Base-by-base conservation (phyloP, 1,140 invertebrate species). In the Venustaconcha ellipsiformis region DNA sequence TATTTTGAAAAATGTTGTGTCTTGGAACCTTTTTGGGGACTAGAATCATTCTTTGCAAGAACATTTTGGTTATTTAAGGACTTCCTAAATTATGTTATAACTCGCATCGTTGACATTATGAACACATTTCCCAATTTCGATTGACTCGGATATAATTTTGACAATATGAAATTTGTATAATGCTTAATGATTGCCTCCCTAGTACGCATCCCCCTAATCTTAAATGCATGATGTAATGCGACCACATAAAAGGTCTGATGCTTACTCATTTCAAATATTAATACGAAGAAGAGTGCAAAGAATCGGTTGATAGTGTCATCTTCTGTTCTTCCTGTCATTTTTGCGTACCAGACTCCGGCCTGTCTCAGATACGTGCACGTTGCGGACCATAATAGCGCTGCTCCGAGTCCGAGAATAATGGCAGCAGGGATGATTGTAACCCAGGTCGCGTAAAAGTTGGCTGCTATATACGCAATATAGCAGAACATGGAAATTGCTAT, bases 231-330 rank as follows among this genome's bases (percentile, higher is more conserved):
- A 4, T 30, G 2, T 30, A 30, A 30, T 30, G 26, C 26, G 1
- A 30, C 26, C 26, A 30, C 26, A 30, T 30, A 30, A 30, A 30
- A 30, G 26, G 26, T 2, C 0, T 30, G 1, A 2, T 30, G 26
- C 87, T 84, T 74, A 90, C 97, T 95, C 0, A 95, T 95, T 87
- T 99, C 97, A 94, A 97, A 99, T 72, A 97, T 94, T 0, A 23
- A 23, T 77, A 99, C 93, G 91, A 99, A 99, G 93, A 99, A 99
- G 92, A 98, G 95, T 26, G 97, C 97, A 90, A 99, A 99, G 92
- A 99, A 99, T 81, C 96, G 90, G 58, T 97, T 96, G 70, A 99
- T 95, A 78, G 98, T 95, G 12, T 94, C 95, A 87, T 98, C 96
- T 12, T 95, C 93, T 0, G 94, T 92, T 84, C 97, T 84, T 1